Percentiles rank a stretch among this genome's conserved stretches.
Evolutionary conservation across 2,113 vertebrate species (phyloP).

Genomic region (Pygoscelis adeliae): DNA sequence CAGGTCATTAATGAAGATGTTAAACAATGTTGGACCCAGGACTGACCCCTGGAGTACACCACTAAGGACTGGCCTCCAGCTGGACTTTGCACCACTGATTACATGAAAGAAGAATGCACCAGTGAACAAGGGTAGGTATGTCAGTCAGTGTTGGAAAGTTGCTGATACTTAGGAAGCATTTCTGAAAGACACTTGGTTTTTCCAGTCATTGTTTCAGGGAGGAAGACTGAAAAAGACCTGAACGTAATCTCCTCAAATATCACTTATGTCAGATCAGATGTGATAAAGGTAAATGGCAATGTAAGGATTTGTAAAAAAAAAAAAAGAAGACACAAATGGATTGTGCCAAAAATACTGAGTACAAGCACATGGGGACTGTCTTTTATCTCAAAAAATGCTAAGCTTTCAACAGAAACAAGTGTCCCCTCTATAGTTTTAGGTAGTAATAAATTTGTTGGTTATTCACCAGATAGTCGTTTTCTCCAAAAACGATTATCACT

Average conservation of each 20-base stretch:
- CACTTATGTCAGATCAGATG: background rate
- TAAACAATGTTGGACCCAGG: background rate
- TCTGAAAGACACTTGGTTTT: background rate
- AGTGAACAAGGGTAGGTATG: background rate
- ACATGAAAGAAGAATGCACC: background rate
- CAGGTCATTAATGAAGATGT: background rate
- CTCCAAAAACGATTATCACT: slow-evolving; percentile 14
- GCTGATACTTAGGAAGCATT: background rate
- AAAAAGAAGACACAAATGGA: background rate
- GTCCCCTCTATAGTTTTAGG: slow-evolving; percentile 7
- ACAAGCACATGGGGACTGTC: background rate
- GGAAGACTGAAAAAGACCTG: background rate
- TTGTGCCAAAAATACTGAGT: background rate
- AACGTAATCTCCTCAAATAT: background rate
- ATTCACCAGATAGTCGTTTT: slow-evolving; percentile 5
- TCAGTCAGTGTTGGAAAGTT: background rate
- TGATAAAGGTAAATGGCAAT: background rate
- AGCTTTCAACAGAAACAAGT: background rate
- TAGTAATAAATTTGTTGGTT: slow-evolving; percentile 47
- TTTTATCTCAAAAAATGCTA: background rate
- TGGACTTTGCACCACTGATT: background rate
- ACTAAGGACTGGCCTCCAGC: background rate
- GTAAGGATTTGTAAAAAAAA: background rate
- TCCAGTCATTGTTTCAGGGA: background rate
- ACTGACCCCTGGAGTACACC: background rate